These are phyloP conservation scores for Diglossa cyanea DNA, from an alignment of 2,797 vertebrate species.

Conservation along the genomic window DNA sequence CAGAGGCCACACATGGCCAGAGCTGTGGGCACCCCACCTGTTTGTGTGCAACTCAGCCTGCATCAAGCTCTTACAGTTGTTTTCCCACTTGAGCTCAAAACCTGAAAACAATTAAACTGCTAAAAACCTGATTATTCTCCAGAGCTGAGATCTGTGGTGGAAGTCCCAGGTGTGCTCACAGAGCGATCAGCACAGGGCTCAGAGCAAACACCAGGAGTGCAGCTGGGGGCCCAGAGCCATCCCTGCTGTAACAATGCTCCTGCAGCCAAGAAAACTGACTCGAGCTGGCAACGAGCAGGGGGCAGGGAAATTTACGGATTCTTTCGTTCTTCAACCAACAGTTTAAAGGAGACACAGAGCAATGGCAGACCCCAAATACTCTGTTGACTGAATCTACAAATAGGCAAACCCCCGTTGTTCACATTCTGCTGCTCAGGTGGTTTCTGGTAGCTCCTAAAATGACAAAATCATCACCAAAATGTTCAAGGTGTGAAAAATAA, in stretches of 20 bases:
- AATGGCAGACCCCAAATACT: background rate
- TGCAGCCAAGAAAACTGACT: background rate
- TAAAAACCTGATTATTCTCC: background rate
- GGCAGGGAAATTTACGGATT: accelerated
- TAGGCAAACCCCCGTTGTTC: background rate
- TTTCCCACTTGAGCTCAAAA: background rate
- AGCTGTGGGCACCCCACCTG: background rate
- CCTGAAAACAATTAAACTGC: background rate
- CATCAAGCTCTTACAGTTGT: background rate
- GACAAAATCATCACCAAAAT: background rate
- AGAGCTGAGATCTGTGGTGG: background rate
- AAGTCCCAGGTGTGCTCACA: background rate
- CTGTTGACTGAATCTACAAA: background rate
- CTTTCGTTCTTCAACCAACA: background rate
- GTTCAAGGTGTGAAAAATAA: background rate
- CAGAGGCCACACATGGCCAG: background rate
- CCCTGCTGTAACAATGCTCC: accelerated
- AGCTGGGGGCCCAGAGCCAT: background rate
- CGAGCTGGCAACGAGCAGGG: background rate
- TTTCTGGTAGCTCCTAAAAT: background rate
- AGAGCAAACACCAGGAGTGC: background rate
- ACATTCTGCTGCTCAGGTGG: background rate
- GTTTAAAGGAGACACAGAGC: background rate
- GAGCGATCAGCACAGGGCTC: background rate
- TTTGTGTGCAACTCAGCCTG: background rate